phyloP scores from a whole-genome alignment of 2,113 vertebrate genomes.

The Xiphophorus hellerii region DNA sequence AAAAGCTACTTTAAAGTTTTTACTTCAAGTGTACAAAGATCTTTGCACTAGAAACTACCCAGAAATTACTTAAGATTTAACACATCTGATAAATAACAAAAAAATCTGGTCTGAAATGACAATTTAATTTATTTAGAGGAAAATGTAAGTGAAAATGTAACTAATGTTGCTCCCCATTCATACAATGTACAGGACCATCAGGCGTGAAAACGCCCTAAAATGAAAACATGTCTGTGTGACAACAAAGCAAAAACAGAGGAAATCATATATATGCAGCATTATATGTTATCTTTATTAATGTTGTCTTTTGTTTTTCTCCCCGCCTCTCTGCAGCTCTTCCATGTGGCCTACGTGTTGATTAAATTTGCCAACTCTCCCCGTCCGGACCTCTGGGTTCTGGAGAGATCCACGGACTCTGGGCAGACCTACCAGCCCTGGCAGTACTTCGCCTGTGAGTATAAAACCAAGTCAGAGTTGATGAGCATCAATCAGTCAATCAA shows the following conservation, averaged over 20 bases:
- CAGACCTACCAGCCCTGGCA: constrained; percentile 94
- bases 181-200: too few species aligned
- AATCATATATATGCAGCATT: too few species aligned
- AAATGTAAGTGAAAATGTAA: not conserved
- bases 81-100: too few species aligned
- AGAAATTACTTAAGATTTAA: too few species aligned
- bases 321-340: constrained; percentile 88
- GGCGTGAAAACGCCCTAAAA: too few species aligned
- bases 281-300: not conserved
- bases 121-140: not conserved
- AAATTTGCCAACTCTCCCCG: constrained; percentile 98
- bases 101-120: too few species aligned
- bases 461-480: constrained; percentile 26
- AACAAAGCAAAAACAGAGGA: too few species aligned
- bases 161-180: too few species aligned
- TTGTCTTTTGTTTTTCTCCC: not conserved
- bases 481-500: constrained; percentile 2
- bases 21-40: too few species aligned
- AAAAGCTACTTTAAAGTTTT: too few species aligned
- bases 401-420: constrained; percentile 90
- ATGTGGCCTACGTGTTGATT: constrained; percentile 94
- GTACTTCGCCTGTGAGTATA: constrained; percentile 95
- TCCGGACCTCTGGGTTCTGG: constrained; percentile 97
- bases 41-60: too few species aligned
- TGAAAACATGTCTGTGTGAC: not conserved